phyloP scores from a whole-genome alignment of 2,888 invertebrate species.

The Apotomis turbidana region DNA sequence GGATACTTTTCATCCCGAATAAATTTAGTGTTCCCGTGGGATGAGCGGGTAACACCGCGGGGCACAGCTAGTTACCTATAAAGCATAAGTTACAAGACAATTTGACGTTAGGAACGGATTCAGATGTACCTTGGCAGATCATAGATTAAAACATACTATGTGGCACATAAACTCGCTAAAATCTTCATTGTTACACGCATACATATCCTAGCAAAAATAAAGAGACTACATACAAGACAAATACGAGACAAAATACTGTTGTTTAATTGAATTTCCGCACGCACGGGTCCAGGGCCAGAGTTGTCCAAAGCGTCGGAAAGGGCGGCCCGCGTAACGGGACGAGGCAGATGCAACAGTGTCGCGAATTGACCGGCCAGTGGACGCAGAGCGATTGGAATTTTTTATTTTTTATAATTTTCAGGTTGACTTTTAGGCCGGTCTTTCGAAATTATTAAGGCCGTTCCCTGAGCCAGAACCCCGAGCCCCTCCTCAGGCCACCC shows the following conservation, averaged over 20 bases:
- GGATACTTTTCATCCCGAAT: too few species aligned
- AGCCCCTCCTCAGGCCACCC: too few species aligned
- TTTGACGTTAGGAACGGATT: too few species aligned
- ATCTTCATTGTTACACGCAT: neutral
- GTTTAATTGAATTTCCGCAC: slow-evolving; percentile 24
- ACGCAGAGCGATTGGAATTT: neutral
- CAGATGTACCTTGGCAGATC: too few species aligned
- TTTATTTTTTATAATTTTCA: neutral
- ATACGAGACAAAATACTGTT: slow-evolving; percentile 15
- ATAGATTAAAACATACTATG: too few species aligned
- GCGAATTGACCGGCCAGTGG: slow-evolving; percentile 9
- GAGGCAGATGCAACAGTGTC: slow-evolving; percentile 31
- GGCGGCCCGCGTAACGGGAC: slow-evolving; percentile 36
- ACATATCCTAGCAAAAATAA: slow-evolving; percentile 1
- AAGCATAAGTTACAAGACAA: too few species aligned
- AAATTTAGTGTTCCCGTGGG: too few species aligned
- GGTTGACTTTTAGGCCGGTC: neutral
- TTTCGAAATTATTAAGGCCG: too few species aligned
- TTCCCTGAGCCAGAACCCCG: too few species aligned
- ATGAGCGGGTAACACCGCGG: too few species aligned
- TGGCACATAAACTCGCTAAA: too few species aligned
- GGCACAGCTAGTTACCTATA: too few species aligned
- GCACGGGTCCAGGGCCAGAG: slow-evolving; percentile 4
- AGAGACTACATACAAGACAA: slow-evolving; percentile 21
- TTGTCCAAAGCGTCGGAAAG: slow-evolving; percentile 26